These are phyloP conservation scores for Cynopterus sphinx DNA, from an alignment of 2,797 vertebrate species.

Conservation along the genomic window DNA sequence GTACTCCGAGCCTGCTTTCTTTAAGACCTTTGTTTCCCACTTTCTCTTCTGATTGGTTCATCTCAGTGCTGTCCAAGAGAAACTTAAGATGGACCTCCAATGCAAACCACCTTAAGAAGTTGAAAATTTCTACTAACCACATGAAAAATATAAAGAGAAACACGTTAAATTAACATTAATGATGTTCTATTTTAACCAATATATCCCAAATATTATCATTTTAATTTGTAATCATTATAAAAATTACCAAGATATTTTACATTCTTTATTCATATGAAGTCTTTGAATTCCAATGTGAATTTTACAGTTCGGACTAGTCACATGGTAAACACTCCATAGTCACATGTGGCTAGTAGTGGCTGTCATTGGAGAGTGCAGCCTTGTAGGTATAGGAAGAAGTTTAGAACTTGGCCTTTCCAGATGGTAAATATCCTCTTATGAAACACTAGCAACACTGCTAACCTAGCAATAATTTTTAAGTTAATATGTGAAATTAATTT, in stretches of 20 bases:
- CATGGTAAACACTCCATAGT: not conserved
- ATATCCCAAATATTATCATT: not conserved
- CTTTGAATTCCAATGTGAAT: not conserved
- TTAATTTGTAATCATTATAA: not conserved
- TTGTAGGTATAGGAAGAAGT: not conserved
- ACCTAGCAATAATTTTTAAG: not conserved
- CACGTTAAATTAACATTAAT: not conserved
- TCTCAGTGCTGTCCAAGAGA: not conserved
- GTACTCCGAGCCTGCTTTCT: too few relatives aligned
- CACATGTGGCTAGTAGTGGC: fast-evolving
- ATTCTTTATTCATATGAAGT: not conserved
- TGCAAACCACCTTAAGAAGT: not conserved
- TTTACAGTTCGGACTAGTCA: not conserved
- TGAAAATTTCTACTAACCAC: not conserved
- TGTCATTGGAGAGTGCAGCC: not conserved
- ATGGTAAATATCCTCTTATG: not conserved
- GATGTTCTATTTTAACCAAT: not conserved
- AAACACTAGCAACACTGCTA: not conserved
- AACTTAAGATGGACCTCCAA: not conserved
- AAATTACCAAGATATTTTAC: not conserved
- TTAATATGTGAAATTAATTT: not conserved
- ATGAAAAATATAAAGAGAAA: not conserved
- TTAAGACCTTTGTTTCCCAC: not conserved
- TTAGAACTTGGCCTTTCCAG: not conserved
- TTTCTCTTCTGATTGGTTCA: not conserved